Evolutionary conservation across 1,140 invertebrate species (phyloP), one percentile per base, ranked within the genome.

Genomic region (Dermatophagoides farinae): DNA sequence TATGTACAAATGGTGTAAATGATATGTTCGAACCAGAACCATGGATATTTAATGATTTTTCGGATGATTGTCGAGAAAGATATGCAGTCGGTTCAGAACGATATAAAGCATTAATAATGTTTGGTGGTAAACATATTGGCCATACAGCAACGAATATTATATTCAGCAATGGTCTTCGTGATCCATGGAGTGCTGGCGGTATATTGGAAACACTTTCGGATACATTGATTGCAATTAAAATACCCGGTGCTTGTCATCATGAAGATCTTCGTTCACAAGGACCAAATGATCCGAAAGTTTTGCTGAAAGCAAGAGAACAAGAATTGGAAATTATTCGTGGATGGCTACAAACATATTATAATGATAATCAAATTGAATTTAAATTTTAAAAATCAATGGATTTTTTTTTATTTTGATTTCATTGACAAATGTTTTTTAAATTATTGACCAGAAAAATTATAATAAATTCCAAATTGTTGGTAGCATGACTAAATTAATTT

Each of bases 161-260:
- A 49, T 92, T 92, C 67, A 82, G 87, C 65, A 93, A 93, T 72
- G 89, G 90, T 10, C 71, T 85, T 11, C 68, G 88, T 46, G 92
- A 97, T 74, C 92, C 92, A 1, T 97, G 92, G 92, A 83, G 83
- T 46, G 80, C 82, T 64, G 90, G 89, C 64, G 90, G 90, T 37
- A 82, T 95, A n/a, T 67, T 86, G 22, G 74, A 77, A 64, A 80
- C 81, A 57, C 68, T 86, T 1, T 83, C 82, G 31, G 71, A 75
- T 6, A 74, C 78, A 11, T 74, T 88, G 0, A 68, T 80, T 4
- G 78, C 86, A 4, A 74, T 97, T 1, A 75, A 90, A 16, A 85
- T 98, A 57, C 79, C 84, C 4, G 82, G 90, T 71, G 86, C 82
- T 0, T 91, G 90, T 10, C 91, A 97, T 75, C 92, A 97, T 71